Conservation (phyloP, 2,797 vertebrate genomes). For the Alectoris magna region DNA sequence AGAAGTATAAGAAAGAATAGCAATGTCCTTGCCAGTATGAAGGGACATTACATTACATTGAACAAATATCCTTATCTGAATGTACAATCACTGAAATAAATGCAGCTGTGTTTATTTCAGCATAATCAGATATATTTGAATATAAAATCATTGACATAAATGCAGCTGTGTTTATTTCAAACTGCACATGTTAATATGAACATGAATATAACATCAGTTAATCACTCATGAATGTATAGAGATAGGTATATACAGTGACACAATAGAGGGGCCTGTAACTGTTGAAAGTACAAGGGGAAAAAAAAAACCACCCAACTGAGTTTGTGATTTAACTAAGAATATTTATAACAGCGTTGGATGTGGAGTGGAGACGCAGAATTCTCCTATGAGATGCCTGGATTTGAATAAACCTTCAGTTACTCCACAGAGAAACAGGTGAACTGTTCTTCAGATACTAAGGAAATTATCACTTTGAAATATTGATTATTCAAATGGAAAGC, state of each 20-base stretch:
- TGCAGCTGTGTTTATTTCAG: slow-evolving; percentile 76
- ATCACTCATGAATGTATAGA: not conserved
- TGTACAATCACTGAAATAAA: slow-evolving; percentile 73
- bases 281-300: not conserved
- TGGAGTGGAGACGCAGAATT: not conserved
- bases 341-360: not conserved
- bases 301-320: not conserved
- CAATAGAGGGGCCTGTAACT: not conserved
- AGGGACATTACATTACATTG: slow-evolving; percentile 65
- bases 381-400: not conserved
- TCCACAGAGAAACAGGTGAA: slow-evolving; percentile 21
- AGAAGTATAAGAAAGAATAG: slow-evolving; percentile 62
- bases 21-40: slow-evolving; percentile 60
- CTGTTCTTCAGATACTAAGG: slow-evolving; percentile 17
- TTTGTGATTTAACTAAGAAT: not conserved
- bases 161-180: slow-evolving; percentile 72
- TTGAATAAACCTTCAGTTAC: not conserved
- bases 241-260: not conserved
- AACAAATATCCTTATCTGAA: slow-evolving; percentile 72
- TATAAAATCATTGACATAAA: slow-evolving; percentile 73
- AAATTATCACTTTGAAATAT: slow-evolving; percentile 54
- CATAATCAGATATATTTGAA: slow-evolving; percentile 75
- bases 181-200: slow-evolving; percentile 64
- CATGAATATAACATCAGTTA: slow-evolving; percentile 48
- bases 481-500: slow-evolving; percentile 28